Base-by-base conservation (phyloP, 2,888 invertebrate genomes). In the Cylloceria caligata region DNA sequence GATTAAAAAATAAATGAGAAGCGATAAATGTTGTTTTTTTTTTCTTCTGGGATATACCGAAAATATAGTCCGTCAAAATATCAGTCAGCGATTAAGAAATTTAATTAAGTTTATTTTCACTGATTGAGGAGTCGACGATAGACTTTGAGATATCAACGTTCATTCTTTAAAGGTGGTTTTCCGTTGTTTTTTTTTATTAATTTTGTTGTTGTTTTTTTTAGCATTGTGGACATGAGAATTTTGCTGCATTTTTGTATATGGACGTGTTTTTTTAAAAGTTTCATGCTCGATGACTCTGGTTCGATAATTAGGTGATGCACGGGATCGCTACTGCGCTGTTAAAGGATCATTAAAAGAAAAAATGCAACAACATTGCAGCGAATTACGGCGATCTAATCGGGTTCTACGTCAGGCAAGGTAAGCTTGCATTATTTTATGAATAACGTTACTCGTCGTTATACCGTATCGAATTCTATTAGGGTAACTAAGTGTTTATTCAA, bases 81-180 rank as follows among this genome's bases (percentile, higher is more conserved):
- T 87, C 84, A 87, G 81, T 83, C 86, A 86, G 86, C 83, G 81
- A 83, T 85, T 79, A 84, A 81, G 83, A 73, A 83, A 68, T 81
- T 83, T 73, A 11, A 83, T 83, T 80, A 76, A 68, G 86, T 87
- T 83, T 75, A 87, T 88, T 45, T 82, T 80, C 86, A 90, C 91
- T 92, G 89, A 89, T 92, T 91, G 92, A 90, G 88, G 92, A 92
- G 92, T 92, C 92, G 92, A 89, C 92, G 92, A 92, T 92, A 92
- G 92, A 92, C 92, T 89, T 84, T 85, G 85, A 83, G 75, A 76
- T 69, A 73, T 81, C 79, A 60, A 78, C 74, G 86, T 87, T 84
- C 79, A 85, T 85, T 83, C 57, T 80, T 81, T 80, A 49, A 52
- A 82, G 80, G 81, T 85, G 84, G 84, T 85, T 86, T 81, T 76